These are phyloP conservation scores for Saccostrea glomerata DNA, from an alignment of 1,140 invertebrate genomes.

Conservation along the genomic window DNA sequence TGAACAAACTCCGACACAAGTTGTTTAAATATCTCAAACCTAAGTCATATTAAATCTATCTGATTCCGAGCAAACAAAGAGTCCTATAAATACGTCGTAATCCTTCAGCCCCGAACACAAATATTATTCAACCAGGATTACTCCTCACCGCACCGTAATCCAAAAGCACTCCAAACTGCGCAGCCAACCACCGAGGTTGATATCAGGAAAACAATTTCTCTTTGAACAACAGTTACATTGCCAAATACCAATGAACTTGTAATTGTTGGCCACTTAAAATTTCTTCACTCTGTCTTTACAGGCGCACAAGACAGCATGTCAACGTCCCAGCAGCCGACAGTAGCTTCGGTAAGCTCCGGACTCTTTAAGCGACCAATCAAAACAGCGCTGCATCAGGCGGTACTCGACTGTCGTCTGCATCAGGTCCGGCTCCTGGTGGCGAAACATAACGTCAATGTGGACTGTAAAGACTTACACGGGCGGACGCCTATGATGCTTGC, in stretches of 20 bases:
- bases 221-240: neutral
- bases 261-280: neutral
- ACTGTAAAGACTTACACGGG: constrained; percentile 73
- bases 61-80: constrained; percentile 35
- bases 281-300: constrained; percentile 9
- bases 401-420: constrained; percentile 74
- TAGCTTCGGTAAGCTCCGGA: neutral
- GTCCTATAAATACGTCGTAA: neutral
- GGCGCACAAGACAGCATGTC: constrained; percentile 26
- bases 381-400: constrained; percentile 77
- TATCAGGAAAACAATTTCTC: neutral
- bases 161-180: constrained; percentile 1
- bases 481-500: constrained; percentile 76
- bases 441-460: constrained; percentile 70
- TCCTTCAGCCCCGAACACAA: constrained; percentile 7
- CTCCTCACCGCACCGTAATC: neutral
- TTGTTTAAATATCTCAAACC: constrained; percentile 18
- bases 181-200: neutral
- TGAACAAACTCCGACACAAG: neutral
- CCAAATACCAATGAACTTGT: neutral
- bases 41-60: constrained; percentile 18
- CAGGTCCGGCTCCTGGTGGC: constrained; percentile 74
- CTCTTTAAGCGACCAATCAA: constrained; percentile 66
- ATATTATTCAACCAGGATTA: constrained; percentile 25
- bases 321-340: neutral